Evolutionary conservation across 2,797 vertebrate genomes (phyloP).

Genomic region (Anabas testudineus): DNA sequence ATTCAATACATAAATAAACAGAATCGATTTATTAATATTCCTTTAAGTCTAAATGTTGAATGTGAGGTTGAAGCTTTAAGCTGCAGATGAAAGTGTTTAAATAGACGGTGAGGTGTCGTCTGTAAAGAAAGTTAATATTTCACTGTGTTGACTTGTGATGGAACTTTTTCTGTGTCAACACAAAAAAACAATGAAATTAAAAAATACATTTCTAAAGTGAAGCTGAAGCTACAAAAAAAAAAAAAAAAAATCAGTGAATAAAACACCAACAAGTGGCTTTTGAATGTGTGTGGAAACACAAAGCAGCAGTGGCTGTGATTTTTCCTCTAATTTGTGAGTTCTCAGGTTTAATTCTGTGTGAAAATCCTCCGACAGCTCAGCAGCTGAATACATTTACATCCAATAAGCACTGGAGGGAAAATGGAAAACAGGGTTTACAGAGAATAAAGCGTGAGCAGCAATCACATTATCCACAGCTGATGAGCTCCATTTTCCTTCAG

Average conservation of each 20-base stretch:
- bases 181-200: neutral
- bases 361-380: constrained; percentile 2
- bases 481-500: neutral
- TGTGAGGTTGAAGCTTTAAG: too few relatives aligned
- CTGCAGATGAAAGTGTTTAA: neutral
- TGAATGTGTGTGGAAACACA: too few relatives aligned
- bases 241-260: neutral
- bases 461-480: neutral
- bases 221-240: neutral
- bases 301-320: neutral
- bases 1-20: too few relatives aligned
- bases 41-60: too few relatives aligned
- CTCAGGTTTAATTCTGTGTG: constrained; percentile 22
- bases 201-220: neutral
- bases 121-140: constrained; percentile 20
- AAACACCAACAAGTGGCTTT: neutral
- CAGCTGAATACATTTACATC: constrained; percentile 48
- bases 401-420: constrained; percentile 15
- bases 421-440: neutral
- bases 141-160: neutral
- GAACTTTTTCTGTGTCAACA: constrained; percentile 8
- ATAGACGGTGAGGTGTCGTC: neutral
- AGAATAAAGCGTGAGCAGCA: constrained; percentile 3
- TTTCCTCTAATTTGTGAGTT: constrained; percentile 16
- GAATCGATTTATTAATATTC: too few relatives aligned